Evolutionary conservation across 2,797 vertebrate species (phyloP).

Genomic region (Falco cherrug): DNA sequence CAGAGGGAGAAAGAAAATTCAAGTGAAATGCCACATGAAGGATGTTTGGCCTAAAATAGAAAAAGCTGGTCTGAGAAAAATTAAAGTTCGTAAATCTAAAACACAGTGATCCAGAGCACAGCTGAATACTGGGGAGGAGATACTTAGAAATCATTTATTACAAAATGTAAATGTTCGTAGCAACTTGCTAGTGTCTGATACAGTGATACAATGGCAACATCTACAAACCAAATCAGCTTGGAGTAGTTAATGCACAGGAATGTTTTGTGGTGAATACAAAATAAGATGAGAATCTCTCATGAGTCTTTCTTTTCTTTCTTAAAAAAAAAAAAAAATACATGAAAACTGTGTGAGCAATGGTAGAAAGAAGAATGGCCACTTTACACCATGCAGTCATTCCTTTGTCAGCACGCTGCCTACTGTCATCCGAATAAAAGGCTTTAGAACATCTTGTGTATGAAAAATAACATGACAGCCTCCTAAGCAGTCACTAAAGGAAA

Average conservation of each 20-base stretch:
- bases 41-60: neutral
- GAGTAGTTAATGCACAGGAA: neutral
- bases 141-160: neutral
- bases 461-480: neutral
- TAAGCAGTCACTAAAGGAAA: neutral
- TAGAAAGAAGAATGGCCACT: neutral
- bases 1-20: neutral
- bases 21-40: neutral
- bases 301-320: neutral
- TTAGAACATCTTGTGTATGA: neutral
- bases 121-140: neutral
- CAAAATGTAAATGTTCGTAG: neutral
- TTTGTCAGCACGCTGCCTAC: neutral
- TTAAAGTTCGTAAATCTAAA: neutral
- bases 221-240: neutral
- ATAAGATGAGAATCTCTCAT: neutral
- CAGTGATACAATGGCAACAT: neutral
- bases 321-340: neutral
- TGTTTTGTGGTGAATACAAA: neutral
- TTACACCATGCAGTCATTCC: neutral
- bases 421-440: constrained; percentile 6
- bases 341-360: neutral
- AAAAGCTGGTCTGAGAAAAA: neutral
- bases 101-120: neutral
- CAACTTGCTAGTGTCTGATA: neutral